phyloP scores from a whole-genome alignment of 1,140 invertebrate species.

The Lucilia sericata region DNA sequence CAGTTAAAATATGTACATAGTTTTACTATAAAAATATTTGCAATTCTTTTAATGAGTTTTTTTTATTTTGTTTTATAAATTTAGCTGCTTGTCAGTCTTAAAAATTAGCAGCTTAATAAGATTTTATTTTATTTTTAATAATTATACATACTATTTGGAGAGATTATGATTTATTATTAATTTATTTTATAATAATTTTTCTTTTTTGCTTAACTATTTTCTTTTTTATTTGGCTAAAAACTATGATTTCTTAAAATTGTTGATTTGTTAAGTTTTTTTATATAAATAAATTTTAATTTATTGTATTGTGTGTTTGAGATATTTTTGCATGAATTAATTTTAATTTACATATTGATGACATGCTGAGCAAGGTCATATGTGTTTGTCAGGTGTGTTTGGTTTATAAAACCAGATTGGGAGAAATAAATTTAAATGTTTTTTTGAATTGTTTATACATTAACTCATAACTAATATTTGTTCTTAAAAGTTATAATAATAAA shows the following conservation, averaged over 20 bases:
- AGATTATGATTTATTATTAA: not conserved
- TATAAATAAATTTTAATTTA: not conserved
- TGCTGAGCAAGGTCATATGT: not conserved
- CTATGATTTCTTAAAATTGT: not conserved
- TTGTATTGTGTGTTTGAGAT: not conserved
- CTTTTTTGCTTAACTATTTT: not conserved
- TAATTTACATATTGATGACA: conserved; percentile 29
- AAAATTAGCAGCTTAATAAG: not conserved
- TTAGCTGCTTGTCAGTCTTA: conserved; percentile 10
- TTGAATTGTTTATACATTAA: not conserved
- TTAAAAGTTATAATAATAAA: not conserved
- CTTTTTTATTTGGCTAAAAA: not conserved
- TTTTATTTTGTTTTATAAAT: not conserved
- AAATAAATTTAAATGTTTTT: not conserved
- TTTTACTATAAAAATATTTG: too few species aligned
- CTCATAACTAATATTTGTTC: not conserved
- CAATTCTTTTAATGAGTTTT: too few species aligned
- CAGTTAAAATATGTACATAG: too few species aligned
- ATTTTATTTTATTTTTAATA: not conserved
- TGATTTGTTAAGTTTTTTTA: not conserved
- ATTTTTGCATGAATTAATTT: conserved; percentile 4
- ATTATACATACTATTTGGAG: not conserved
- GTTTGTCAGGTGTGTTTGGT: not conserved
- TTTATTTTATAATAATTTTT: not conserved
- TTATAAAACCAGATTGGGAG: not conserved